Evolutionary conservation across 2,888 invertebrate genomes (phyloP).

Genomic region (Kuschelorhynchus macadamiae): DNA sequence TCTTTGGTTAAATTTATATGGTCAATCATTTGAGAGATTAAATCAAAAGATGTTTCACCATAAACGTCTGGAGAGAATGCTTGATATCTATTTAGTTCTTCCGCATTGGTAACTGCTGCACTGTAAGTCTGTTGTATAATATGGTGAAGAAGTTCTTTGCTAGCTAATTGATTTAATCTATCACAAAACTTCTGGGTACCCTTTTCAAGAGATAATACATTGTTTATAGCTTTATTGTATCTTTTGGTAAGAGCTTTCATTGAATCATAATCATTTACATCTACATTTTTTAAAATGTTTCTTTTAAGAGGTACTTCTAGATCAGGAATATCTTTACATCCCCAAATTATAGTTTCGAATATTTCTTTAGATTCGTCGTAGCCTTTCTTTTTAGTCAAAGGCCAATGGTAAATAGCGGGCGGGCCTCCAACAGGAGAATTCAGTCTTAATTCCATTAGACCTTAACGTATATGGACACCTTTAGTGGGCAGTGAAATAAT

Average conservation of each 20-base stretch:
- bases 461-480: constrained; percentile 28
- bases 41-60: constrained; percentile 51
- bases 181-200: constrained; percentile 51
- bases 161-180: constrained; percentile 42
- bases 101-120: constrained; percentile 46
- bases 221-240: constrained; percentile 49
- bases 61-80: constrained; percentile 51
- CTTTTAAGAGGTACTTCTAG: constrained; percentile 46
- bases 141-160: constrained; percentile 42
- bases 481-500: constrained; percentile 21
- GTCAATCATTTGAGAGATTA: constrained; percentile 46
- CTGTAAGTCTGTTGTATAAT: constrained; percentile 49
- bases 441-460: constrained; percentile 47
- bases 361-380: constrained; percentile 48
- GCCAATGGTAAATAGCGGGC: constrained; percentile 46
- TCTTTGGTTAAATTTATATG: constrained; percentile 48
- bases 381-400: constrained; percentile 46
- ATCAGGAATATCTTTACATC: constrained; percentile 49
- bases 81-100: constrained; percentile 49
- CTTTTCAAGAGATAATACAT: constrained; percentile 46
- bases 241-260: constrained; percentile 46
- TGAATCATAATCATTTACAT: constrained; percentile 39
- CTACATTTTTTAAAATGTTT: constrained; percentile 47
- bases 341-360: constrained; percentile 49
- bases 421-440: constrained; percentile 47